Percentiles rank a stretch among this genome's conserved stretches.
Conservation (phyloP, 2,888 invertebrate genomes). For the Phania funesta region DNA sequence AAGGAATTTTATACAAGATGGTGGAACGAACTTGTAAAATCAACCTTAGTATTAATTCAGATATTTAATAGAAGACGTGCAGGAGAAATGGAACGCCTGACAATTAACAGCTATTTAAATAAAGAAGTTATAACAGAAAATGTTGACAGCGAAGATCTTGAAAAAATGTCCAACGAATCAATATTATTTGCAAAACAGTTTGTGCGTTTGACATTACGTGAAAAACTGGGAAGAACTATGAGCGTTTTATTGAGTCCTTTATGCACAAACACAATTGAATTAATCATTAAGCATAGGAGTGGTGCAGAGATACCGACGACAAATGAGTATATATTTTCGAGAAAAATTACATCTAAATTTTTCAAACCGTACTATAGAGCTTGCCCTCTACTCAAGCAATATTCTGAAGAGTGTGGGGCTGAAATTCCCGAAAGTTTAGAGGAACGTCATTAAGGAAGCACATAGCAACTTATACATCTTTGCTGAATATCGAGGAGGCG, state of each 20-base stretch:
- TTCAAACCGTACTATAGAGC: background rate
- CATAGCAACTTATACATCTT: background rate
- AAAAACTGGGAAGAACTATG: background rate
- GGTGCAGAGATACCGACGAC: background rate
- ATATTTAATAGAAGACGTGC: slow-evolving; percentile 1
- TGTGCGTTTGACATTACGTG: background rate
- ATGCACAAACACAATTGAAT: background rate
- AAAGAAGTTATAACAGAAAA: background rate
- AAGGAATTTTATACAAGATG: background rate
- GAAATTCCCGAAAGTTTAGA: background rate
- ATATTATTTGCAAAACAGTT: background rate
- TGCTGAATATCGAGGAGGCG: background rate
- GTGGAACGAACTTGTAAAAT: background rate
- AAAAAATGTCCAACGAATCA: background rate
- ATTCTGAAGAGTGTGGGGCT: too few relatives aligned
- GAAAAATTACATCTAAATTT: too few relatives aligned
- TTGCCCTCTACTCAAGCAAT: background rate
- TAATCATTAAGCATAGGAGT: background rate
- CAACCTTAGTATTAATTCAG: background rate
- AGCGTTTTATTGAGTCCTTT: background rate
- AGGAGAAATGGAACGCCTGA: background rate
- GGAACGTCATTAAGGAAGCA: background rate
- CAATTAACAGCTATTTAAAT: background rate
- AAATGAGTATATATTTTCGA: background rate
- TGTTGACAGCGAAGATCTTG: background rate